A percentile compares a stretch with the other conserved stretches of the same genome.
Evolutionary conservation across 2,888 invertebrate genomes (phyloP).

Genomic region (Perizoma flavofasciatum): DNA sequence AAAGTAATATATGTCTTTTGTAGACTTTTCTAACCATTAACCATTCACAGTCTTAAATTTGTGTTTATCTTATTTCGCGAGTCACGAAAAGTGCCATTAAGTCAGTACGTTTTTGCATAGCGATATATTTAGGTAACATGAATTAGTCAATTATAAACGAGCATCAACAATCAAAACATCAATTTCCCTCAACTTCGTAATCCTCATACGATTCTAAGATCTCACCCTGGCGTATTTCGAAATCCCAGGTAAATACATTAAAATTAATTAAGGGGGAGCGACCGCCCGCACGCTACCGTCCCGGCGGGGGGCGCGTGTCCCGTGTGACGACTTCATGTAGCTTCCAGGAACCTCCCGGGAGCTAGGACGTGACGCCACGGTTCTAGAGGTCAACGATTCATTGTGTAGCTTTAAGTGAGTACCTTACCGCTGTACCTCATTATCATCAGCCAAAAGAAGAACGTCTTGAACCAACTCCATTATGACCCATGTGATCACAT

Average conservation of each 20-base stretch:
- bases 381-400: slow-evolving; percentile 37
- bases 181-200: slow-evolving; percentile 11
- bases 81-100: too few relatives aligned
- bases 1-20: too few relatives aligned
- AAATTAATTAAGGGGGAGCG: slow-evolving; percentile 78
- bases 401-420: background rate
- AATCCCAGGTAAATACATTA: slow-evolving; percentile 71
- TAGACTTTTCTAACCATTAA: too few relatives aligned
- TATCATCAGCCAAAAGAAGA: too few relatives aligned
- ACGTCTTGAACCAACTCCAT: too few relatives aligned
- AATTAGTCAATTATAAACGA: background rate
- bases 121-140: too few relatives aligned
- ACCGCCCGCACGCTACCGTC: slow-evolving; percentile 81
- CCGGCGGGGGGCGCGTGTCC: slow-evolving; percentile 56
- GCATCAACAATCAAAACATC: slow-evolving; percentile 7
- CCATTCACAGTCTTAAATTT: too few relatives aligned
- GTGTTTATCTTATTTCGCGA: too few relatives aligned
- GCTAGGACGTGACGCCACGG: slow-evolving; percentile 38
- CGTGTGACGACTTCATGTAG: slow-evolving; percentile 79
- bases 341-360: slow-evolving; percentile 68
- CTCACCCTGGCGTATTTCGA: slow-evolving; percentile 19
- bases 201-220: slow-evolving; percentile 18
- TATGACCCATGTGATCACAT: too few relatives aligned
- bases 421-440: background rate
- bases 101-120: too few relatives aligned